These are phyloP conservation scores for Rhodinocichla rosea DNA, from an alignment of 2,113 vertebrate genomes.

Conservation along the genomic window DNA sequence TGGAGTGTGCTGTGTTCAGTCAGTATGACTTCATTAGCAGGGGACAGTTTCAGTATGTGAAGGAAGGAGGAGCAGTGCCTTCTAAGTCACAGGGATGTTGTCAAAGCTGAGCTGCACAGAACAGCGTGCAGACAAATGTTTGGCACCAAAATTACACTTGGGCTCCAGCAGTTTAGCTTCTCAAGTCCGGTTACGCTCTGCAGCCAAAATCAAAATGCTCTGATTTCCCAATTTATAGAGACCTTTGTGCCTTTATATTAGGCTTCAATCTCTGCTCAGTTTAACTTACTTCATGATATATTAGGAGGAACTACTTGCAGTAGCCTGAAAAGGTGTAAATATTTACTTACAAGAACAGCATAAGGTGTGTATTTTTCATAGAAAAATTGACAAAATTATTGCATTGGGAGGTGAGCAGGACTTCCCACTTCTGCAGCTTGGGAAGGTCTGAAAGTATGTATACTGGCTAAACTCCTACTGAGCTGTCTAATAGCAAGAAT, in stretches of 20 bases:
- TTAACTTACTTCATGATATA: not conserved
- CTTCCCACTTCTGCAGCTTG: not conserved
- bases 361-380: not conserved
- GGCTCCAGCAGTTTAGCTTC: slow-evolving; percentile 57
- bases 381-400: not conserved
- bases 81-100: slow-evolving; percentile 50
- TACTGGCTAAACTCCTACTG: not conserved
- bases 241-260: not conserved
- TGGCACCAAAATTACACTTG: slow-evolving; percentile 55
- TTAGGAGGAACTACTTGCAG: not conserved
- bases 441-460: not conserved
- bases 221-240: slow-evolving; percentile 35
- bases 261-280: not conserved
- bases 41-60: slow-evolving; percentile 49
- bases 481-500: not conserved
- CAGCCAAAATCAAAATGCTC: slow-evolving; percentile 58
- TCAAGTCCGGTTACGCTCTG: not conserved
- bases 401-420: not conserved
- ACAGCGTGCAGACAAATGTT: slow-evolving; percentile 64
- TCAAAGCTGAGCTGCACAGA: slow-evolving; percentile 56
- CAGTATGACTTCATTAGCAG: slow-evolving; percentile 64
- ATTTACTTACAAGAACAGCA: not conserved
- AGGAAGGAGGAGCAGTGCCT: slow-evolving; percentile 41
- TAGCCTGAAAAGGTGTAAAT: not conserved
- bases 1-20: not conserved